phyloP scores from a whole-genome alignment of 2,113 vertebrate genomes.

The Acanthisitta chloris region DNA sequence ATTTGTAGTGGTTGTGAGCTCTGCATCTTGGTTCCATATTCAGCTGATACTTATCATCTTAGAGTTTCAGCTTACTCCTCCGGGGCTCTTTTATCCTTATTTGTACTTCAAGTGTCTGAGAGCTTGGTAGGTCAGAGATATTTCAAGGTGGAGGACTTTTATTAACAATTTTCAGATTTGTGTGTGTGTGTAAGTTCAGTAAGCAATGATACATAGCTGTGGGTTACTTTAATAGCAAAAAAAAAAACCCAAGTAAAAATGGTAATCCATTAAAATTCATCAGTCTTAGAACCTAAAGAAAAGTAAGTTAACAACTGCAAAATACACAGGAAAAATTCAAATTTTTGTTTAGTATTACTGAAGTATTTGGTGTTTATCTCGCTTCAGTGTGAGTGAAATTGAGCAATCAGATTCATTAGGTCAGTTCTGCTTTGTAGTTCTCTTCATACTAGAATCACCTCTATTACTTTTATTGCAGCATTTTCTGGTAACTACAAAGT shows the following conservation, averaged over 20 bases:
- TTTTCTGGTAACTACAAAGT: neutral
- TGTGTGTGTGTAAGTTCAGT: neutral
- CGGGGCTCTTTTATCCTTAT: neutral
- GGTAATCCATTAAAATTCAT: neutral
- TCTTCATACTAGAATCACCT: neutral
- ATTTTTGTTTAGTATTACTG: neutral
- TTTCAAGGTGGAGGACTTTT: neutral
- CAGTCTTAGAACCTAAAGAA: neutral
- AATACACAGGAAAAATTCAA: neutral
- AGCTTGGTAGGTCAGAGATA: neutral
- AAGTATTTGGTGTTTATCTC: neutral
- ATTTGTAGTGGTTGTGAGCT: neutral
- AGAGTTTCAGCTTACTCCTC: neutral
- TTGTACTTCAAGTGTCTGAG: neutral
- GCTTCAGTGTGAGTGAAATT: neutral
- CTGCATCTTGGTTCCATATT: neutral
- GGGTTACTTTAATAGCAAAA: neutral
- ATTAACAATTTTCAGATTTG: neutral
- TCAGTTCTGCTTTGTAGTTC: neutral
- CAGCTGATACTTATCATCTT: neutral
- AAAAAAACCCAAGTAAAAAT: neutral
- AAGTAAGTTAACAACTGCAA: neutral
- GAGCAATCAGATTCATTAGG: neutral
- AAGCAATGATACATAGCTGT: accelerated
- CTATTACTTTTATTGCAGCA: neutral